These are phyloP conservation scores for Agrypnus murinus DNA, from an alignment of 2,888 invertebrate genomes.

Conservation along the genomic window DNA sequence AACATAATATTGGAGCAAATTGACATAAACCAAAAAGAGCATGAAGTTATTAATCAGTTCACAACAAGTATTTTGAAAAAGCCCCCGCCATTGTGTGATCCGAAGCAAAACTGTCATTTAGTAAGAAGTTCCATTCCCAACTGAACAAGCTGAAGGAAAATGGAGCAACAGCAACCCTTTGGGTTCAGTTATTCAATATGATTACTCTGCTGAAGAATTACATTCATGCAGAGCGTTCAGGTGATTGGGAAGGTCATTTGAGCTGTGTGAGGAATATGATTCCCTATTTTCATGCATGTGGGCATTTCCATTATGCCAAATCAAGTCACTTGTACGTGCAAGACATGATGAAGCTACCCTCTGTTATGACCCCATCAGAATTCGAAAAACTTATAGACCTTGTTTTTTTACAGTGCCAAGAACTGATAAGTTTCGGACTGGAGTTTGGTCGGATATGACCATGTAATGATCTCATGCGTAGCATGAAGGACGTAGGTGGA, in stretches of 20 bases:
- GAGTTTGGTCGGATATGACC: slow-evolving; percentile 17
- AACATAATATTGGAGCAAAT: no score
- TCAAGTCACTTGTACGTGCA: background rate
- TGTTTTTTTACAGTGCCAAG: slow-evolving; percentile 4
- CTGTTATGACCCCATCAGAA: background rate
- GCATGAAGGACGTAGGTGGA: slow-evolving; percentile 10
- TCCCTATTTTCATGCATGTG: background rate
- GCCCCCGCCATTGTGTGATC: no score
- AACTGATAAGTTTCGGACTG: background rate
- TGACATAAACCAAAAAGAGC: no score
- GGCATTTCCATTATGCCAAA: background rate
- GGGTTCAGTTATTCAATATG: background rate
- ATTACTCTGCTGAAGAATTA: background rate
- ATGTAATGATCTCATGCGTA: slow-evolving; percentile 17
- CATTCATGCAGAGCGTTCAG: background rate
- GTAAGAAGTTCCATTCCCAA: no score
- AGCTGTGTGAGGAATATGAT: no score
- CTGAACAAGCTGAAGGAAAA: no score
- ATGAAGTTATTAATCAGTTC: no score
- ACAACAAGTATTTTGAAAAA: no score
- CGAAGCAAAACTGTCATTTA: no score
- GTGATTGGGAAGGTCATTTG: background rate
- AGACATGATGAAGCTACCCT: background rate
- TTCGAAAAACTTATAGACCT: background rate
- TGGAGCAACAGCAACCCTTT: no score